Conservation (phyloP, 1,140 invertebrate genomes). For the Camponotus pennsylvanicus region DNA sequence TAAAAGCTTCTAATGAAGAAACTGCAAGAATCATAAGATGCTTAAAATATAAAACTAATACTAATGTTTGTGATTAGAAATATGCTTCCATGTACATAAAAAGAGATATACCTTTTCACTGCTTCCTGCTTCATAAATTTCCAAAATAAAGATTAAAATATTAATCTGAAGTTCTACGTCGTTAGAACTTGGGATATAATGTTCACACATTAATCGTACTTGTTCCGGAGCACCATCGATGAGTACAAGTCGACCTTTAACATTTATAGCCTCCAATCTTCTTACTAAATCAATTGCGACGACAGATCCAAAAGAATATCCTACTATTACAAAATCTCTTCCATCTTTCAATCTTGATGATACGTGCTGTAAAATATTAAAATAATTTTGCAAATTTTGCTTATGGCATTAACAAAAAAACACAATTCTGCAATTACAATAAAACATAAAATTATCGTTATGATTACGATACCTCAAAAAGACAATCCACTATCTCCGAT, state of each 20-base stretch:
- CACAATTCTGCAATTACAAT: too few species aligned
- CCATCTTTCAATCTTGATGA: slow-evolving; percentile 3
- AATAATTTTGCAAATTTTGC: too few species aligned
- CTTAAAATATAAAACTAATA: too few species aligned
- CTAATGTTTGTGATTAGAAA: too few species aligned
- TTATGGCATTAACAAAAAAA: too few species aligned
- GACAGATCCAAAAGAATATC: slow-evolving; percentile 11
- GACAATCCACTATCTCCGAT: too few species aligned
- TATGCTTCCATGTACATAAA: too few species aligned
- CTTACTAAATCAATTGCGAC: slow-evolving; percentile 14
- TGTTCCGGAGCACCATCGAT: slow-evolving; percentile 21
- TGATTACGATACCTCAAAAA: too few species aligned
- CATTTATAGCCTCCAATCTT: background rate
- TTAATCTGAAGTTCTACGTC: background rate
- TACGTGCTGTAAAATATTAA: background rate
- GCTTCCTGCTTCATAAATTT: background rate
- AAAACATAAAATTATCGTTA: too few species aligned
- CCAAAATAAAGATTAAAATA: background rate
- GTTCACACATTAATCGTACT: background rate
- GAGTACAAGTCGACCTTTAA: background rate
- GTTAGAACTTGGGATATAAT: background rate
- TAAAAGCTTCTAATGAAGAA: too few species aligned
- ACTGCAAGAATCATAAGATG: too few species aligned
- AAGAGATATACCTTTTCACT: slow-evolving; percentile 8
- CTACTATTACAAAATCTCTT: slow-evolving; percentile 27